Evolutionary conservation across 2,797 vertebrate species (phyloP), one percentile per base, ranked within the genome.

Genomic region (Sebastes elongatus): DNA sequence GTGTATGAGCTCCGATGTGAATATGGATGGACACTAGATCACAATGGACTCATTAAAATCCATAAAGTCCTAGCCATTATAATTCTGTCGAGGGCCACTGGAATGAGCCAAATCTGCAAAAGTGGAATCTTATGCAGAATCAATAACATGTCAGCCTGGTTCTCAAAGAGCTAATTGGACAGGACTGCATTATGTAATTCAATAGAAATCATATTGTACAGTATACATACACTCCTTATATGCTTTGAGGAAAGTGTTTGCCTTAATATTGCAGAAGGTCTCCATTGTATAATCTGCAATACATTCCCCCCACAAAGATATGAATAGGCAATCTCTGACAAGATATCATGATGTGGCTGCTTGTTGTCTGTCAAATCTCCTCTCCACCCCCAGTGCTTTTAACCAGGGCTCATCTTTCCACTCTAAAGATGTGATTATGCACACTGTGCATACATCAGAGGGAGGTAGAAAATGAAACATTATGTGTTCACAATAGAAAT

Each of bases 11-110:
- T 49, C 46, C 49, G 23, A 46, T 35, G 27, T 52, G 70, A 33
- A 65, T 73, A 49, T 49, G 42, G 42, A 55, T 32, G 52, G 30
- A 55, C 66, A 59, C 6, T 49, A 79, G 35, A 76, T 71, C 52
- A 84, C 73, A 66, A 27, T 27, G 66, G 56, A 83, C 67, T 76
- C 38, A 65, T 76, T 76, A 80, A 71, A 86, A 83, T 80, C 59
- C 49, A 76, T 76, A 63, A 73, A 77, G 46, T 70, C 62, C 52
- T n/a, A 16, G 0, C 56, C 33, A 74, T 86, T 84, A 66, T 73
- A 77, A 75, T 55, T 83, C 68, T 74, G 73, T 63, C 60, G 62
- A 49, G 81, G 85, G 55, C 68, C 60, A 74, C 33, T 33, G 14
- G 3, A 71, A 76, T 82, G 16, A 82, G 81, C 64, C n/a, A 69